Conservation (phyloP, 2,113 vertebrate species). For the Anoura caudifer region DNA sequence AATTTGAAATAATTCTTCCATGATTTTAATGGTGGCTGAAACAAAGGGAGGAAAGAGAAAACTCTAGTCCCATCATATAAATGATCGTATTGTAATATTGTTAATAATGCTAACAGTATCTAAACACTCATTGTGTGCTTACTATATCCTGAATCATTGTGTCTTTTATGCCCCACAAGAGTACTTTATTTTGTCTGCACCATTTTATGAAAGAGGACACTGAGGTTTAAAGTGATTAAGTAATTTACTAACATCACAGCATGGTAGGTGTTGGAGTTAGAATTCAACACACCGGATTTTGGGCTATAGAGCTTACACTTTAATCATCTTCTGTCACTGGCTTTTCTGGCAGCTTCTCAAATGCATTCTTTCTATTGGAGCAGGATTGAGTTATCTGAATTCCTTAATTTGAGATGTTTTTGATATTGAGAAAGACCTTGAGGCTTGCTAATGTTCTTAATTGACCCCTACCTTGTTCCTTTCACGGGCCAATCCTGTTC, state of each 20-base stretch:
- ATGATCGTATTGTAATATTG: background rate
- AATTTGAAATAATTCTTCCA: background rate
- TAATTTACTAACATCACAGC: background rate
- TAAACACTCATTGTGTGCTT: background rate
- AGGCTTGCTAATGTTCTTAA: background rate
- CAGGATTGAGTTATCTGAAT: background rate
- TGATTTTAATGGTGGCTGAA: background rate
- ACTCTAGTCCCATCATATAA: background rate
- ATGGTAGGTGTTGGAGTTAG: background rate
- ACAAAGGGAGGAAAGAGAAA: background rate
- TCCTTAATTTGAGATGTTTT: background rate
- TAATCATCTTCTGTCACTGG: background rate
- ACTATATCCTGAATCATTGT: background rate
- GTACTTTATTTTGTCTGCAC: background rate
- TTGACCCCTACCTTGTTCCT: background rate
- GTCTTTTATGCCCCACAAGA: background rate
- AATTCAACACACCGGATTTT: background rate
- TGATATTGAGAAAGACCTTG: background rate
- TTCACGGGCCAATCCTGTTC: rapidly evolving
- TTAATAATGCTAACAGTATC: background rate
- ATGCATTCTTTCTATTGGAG: background rate
- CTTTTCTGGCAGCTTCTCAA: background rate
- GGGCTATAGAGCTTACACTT: background rate
- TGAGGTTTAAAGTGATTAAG: background rate
- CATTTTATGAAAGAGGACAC: background rate